Base-by-base conservation (phyloP, 2,888 invertebrate species). In the Schizotus pectinicornis region DNA sequence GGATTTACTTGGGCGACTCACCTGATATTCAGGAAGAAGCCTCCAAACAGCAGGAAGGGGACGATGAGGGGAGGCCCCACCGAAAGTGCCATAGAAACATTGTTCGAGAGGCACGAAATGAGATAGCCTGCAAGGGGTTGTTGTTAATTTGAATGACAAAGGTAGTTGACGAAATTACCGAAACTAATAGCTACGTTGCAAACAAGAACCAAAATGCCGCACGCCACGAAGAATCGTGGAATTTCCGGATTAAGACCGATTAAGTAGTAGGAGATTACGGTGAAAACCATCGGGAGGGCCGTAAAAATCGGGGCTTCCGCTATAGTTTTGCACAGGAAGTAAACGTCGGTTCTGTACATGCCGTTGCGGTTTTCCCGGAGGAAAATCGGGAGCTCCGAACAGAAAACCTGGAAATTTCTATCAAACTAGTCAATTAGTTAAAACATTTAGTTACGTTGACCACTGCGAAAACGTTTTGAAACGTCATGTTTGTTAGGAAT, bases 381-480 rank as follows among this genome's bases (percentile, higher is more conserved):
- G 77, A 96, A 95, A 60, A 96, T 88, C 0, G 95, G 94, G 32
- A 95, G 81, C 75, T 97, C 96, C 0, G 90, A 85, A 68, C 93
- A 93, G 77, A 97, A 95, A 37, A 94, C 92, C 94, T 94, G 75
- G 2, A 73, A 71, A 56, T 39, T 13, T 6, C 2, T 13, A 8
- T 12, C 11, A 31, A 9, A 2, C 8, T 33, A 2, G 6, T 30
- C 34, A 45, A 52, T 31, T 22, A 22, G 1, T n/a, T 39, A n/a
- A 37, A 5, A 22, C 22, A 22, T 5, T n/a, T n/a, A 83, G 91
- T 87, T 80, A 96, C 97, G 78, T 91, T 92, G 56, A 96, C 89
- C 37, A 97, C 96, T 59, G 95, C 93, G 74, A 95, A 95, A n/a
- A 95, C 89, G 78, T 95, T 95, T 72, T 94, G 93, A 79, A 96